Percentiles rank a stretch among this genome's conserved stretches.
Evolutionary conservation across 1,140 invertebrate species (phyloP).

Genomic region (Chlorops oryzae): DNA sequence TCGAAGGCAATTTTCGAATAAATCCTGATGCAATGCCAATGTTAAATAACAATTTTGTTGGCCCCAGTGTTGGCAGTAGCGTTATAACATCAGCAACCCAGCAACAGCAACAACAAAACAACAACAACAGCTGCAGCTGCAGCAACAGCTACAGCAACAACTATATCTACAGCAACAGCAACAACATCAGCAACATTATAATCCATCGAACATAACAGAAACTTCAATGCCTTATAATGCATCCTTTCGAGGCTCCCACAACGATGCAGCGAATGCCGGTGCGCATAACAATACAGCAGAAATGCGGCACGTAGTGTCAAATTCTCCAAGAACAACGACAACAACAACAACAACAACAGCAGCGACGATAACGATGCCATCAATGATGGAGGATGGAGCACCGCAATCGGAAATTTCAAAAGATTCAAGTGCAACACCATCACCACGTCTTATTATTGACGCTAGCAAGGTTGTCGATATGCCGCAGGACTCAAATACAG

Average conservation of each 20-base stretch:
- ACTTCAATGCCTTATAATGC: slow-evolving; percentile 2
- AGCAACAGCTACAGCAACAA: slow-evolving; percentile 14
- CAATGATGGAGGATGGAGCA: not conserved
- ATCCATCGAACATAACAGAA: not conserved
- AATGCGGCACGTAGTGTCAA: too few relatives aligned
- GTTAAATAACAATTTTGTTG: not conserved
- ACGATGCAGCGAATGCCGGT: slow-evolving; percentile 10
- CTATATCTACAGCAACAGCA: slow-evolving; percentile 30
- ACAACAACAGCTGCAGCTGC: slow-evolving; percentile 13
- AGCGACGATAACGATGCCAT: not conserved
- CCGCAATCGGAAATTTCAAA: slow-evolving; percentile 19
- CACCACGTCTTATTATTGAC: slow-evolving; percentile 38
- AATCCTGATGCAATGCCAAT: slow-evolving; percentile 1
- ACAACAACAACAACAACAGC: too few relatives aligned
- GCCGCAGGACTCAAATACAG: slow-evolving; percentile 29
- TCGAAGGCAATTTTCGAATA: slow-evolving; percentile 5
- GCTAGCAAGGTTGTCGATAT: slow-evolving; percentile 40
- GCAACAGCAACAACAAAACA: slow-evolving; percentile 5
- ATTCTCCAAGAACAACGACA: too few relatives aligned
- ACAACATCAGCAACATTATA: slow-evolving; percentile 28
- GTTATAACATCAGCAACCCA: slow-evolving; percentile 18
- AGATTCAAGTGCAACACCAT: slow-evolving; percentile 37
- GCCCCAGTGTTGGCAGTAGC: slow-evolving; percentile 9
- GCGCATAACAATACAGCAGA: too few relatives aligned
- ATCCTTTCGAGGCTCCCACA: too few relatives aligned